Base-by-base conservation (phyloP, 37 sponge, comb jelly and placozoan genomes). In the Beroe ovata region DNA sequence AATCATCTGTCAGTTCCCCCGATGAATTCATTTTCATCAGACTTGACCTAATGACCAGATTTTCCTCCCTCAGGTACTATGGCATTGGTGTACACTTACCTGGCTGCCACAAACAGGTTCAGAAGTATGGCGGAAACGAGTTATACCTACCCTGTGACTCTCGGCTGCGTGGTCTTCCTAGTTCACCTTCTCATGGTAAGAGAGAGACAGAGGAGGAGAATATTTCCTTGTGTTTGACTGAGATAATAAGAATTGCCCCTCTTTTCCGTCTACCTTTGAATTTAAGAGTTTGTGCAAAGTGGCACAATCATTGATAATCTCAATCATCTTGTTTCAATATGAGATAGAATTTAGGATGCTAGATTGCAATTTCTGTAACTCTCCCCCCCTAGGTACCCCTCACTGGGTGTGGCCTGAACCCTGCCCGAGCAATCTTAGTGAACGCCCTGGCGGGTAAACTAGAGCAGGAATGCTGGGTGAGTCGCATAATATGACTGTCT, bases 131-230 rank as follows among this genome's bases (percentile, higher is more conserved):
- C 11, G 1, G 28, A 28, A 22, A 32, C 84, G 54, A 77, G 54
- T 36, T 42, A 42, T 40, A 35, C 18, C 3, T 77, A 41, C 84
- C 84, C 84, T 1, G 8, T 77, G 25, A 25, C 42, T n/a, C 28
- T 77, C 28, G 84, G 84, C 21, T 35, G 26, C 54, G 84, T 35
- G 26, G n/a, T 77, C 41, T 42, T 41, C 84, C 38, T 77, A 23
- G 42, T 77, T 0, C 84, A 77, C 41, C 84, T 77, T 19, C 19
- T 35, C 11, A 21, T 77, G 41, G 84, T 77, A 40, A 71, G 36
- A 35, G 34, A 11, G 16, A 58, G 16, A 58, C 59, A 58, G 11
- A n/a, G n/a, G n/a, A 47, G 54, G 54, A 47, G 11, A 47, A 47
- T 47, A 47, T 47, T 47, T 47, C 54, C 54, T 47, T 47, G 54